These are phyloP conservation scores for Mionectes olivaceus DNA, from an alignment of 2,797 vertebrate genomes.

Conservation along the genomic window DNA sequence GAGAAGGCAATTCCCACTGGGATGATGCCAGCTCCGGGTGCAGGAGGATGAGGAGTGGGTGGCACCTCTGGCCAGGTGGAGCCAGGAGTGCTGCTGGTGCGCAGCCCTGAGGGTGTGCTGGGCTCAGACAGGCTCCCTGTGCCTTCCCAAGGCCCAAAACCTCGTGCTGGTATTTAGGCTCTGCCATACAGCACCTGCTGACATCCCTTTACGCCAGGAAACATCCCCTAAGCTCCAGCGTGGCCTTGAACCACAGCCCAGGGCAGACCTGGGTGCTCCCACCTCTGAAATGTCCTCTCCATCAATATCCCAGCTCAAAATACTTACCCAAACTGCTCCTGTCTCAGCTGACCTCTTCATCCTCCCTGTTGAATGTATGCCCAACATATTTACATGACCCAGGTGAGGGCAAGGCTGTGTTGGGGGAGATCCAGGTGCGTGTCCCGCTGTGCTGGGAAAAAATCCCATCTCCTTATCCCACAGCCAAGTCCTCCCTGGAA, in stretches of 20 bases:
- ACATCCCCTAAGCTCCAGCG: not conserved
- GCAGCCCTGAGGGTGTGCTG: not conserved
- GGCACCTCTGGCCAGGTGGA: not conserved
- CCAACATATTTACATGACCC: accelerated
- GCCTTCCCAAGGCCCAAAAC: not conserved
- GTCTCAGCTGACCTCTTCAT: not conserved
- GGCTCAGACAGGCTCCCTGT: not conserved
- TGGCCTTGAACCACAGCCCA: accelerated
- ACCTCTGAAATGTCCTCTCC: not conserved
- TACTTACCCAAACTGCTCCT: not conserved
- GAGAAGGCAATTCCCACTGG: not conserved
- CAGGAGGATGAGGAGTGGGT: accelerated
- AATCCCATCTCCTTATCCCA: not conserved
- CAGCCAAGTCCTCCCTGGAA: not conserved
- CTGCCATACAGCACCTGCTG: not conserved
- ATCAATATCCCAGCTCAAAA: not conserved
- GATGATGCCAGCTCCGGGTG: accelerated
- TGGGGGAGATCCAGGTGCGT: not conserved
- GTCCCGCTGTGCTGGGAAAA: too few species aligned
- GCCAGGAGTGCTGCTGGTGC: not conserved
- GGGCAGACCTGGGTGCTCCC: not conserved
- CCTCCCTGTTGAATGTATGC: not conserved
- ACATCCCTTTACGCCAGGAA: accelerated
- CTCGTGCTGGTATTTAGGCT: not conserved
- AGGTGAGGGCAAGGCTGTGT: not conserved